A percentile compares a stretch with the other conserved stretches of the same genome.
These are phyloP conservation scores for Marcusenius ussheri DNA, from an alignment of 2,113 vertebrate species.

Conservation along the genomic window DNA sequence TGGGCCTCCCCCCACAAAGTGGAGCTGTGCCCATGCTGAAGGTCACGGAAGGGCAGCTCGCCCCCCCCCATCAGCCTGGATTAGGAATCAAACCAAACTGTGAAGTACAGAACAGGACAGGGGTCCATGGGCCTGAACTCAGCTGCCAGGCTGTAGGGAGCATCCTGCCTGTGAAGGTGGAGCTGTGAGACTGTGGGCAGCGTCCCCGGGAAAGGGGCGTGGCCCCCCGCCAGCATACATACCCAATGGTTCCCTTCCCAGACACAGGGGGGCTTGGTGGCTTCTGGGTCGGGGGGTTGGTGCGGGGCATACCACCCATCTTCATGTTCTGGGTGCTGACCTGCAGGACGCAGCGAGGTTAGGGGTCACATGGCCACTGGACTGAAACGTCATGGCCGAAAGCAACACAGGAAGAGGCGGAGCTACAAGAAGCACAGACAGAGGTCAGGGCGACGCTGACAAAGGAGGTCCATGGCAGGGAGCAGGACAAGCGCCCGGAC, in stretches of 20 bases:
- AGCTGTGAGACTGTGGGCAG: background rate
- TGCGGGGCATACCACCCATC: constrained; percentile 83
- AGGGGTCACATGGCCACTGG: background rate
- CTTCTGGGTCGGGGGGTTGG: constrained; percentile 86
- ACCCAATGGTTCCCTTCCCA: constrained; percentile 88
- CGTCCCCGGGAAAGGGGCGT: background rate
- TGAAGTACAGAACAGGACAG: background rate
- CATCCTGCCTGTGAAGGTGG: background rate
- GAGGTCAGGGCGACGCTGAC: background rate
- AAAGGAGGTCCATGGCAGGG: background rate
- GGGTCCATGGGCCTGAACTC: background rate
- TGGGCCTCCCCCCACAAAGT: background rate
- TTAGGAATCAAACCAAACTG: background rate
- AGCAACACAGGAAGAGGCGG: background rate
- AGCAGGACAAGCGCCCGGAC: background rate
- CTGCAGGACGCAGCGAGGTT: constrained; percentile 48
- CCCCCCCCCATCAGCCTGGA: background rate
- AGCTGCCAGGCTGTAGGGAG: background rate
- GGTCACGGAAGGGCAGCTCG: too few relatives aligned
- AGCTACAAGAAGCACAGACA: background rate
- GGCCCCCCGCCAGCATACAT: constrained; percentile 35
- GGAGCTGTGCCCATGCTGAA: background rate
- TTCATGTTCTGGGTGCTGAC: constrained; percentile 99
- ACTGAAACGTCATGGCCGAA: background rate
- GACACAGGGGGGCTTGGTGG: constrained; percentile 85